Base-by-base conservation (phyloP, 1,140 invertebrate genomes). In the Solen grandis region DNA sequence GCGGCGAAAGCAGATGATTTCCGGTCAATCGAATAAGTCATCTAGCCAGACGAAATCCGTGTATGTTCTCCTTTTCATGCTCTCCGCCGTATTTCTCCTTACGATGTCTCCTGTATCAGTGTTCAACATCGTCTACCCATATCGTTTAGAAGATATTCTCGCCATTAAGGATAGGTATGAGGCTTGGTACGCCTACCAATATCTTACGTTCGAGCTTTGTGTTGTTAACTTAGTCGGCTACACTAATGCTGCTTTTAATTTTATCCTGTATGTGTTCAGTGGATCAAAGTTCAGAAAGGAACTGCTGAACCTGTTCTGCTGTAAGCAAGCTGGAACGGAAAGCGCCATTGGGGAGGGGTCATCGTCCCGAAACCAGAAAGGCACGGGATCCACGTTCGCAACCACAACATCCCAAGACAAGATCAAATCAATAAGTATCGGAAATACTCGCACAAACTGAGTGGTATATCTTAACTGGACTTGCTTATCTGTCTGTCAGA, bases 231-330 rank as follows among this genome's bases (percentile, higher is more conserved):
- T 72, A 22, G 22, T 80, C 16, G 60, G 54, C 16, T 80, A 72
- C 46, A 65, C 57, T 2, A 80, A 72, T 52, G 35, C 55, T 41
- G 19, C 68, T 14, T 50, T 62, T n/a, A 80, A 80, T 31, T 80
- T 80, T 50, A 46, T 80, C 35, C 46, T 80, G 14, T 80, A 80
- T 50, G 69, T 72, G 1, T 50, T 80, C 46, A 80, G 77, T 38
- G 77, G 77, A 3, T 65, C 35, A 22, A 59, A 62, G 36, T 80
- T 80, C 27, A 55, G 77, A 22, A 29, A 33, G 5, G 68, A 72
- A 22, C 38, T 80, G 0, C 10, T 5, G 16, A 31, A 41, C 8
- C 25, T 78, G 50, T 41, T 78, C 46, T 8, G 4, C 5, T 76
- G 74, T 27, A 46, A n/a, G 31, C 29, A 22, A 8, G 31, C 55